These are phyloP conservation scores for Bubo scandiacus DNA, from an alignment of 2,113 vertebrate species.

Conservation along the genomic window DNA sequence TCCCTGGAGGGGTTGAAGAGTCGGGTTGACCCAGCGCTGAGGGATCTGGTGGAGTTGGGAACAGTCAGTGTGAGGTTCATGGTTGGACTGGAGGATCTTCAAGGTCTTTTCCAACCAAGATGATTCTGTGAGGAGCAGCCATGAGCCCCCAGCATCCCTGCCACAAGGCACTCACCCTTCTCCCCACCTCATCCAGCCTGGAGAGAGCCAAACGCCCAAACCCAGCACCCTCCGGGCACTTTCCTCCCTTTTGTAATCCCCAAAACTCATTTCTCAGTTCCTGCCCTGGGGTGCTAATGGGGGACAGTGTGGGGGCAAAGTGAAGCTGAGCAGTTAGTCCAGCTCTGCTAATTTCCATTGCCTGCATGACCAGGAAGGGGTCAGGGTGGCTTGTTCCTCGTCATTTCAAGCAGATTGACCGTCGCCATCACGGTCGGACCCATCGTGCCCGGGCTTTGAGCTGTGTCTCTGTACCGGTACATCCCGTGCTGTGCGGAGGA, in stretches of 20 bases:
- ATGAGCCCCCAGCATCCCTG: fast-evolving
- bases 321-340: not conserved
- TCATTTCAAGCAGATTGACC: fast-evolving
- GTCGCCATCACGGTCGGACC: fast-evolving
- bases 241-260: not conserved
- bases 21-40: too few relatives aligned
- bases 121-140: not conserved
- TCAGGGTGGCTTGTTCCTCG: not conserved
- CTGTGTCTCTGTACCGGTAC: not conserved
- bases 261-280: fast-evolving
- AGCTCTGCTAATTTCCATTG: not conserved
- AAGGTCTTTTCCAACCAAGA: too few relatives aligned
- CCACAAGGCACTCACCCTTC: not conserved
- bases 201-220: not conserved
- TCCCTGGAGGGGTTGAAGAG: too few relatives aligned
- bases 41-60: too few relatives aligned
- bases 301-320: fast-evolving
- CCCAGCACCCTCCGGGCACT: fast-evolving
- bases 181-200: not conserved
- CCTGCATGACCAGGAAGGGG: fast-evolving
- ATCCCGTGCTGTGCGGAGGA: fast-evolving
- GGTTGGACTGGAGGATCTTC: too few relatives aligned
- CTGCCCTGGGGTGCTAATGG: fast-evolving
- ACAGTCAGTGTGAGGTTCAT: too few relatives aligned
- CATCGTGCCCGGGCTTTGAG: fast-evolving